Base-by-base conservation (phyloP, 2,113 vertebrate species). In the Ailuropoda melanoleuca region DNA sequence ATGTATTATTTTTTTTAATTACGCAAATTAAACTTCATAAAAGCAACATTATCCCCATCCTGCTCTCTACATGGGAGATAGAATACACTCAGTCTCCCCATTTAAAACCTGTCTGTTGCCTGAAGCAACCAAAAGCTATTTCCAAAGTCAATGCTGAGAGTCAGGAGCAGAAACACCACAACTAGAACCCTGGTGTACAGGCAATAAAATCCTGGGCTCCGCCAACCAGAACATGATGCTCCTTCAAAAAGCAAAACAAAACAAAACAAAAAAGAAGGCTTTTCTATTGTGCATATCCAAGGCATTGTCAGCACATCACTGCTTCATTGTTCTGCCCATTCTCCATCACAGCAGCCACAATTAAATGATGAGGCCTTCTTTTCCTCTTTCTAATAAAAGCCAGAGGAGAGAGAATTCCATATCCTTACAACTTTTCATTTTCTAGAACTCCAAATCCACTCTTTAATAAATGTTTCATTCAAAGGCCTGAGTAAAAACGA, bases 301-400 rank as follows among this genome's bases (percentile, higher is more conserved):
- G n/a, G 92, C 95, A 82, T 78, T 97, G 97, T 94, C 87, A 81
- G 21, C 39, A 84, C 90, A 82, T 96, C 98, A 98, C 97, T 97
- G 96, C 80, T 31, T 56, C 96, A 97, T 97, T 98, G 98, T 98
- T 97, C 93, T 68, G 43, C 50, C 55, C 84, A 48, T 60, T 93
- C 95, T 90, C 43, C 89, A 43, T 34, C 24, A 4, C 34, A 74
- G 80, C 87, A 90, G 66, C 75, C 93, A 89, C 43, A 55, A 56
- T 64, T 34, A 56, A 43, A 80, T 82, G 84, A n/a, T 88, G 95
- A 94, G 29, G 96, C 80, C 95, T 88, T 92, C 97, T 90, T 90
- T 85, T 93, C 96, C 93, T 91, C 78, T 90, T n/a, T 19, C 83
- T 87, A 58, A 88, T 17, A 62, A 48, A 88, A 88, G 70, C 81